Conservation (phyloP, 2,797 vertebrate species). For the Sebastes variabilis region DNA sequence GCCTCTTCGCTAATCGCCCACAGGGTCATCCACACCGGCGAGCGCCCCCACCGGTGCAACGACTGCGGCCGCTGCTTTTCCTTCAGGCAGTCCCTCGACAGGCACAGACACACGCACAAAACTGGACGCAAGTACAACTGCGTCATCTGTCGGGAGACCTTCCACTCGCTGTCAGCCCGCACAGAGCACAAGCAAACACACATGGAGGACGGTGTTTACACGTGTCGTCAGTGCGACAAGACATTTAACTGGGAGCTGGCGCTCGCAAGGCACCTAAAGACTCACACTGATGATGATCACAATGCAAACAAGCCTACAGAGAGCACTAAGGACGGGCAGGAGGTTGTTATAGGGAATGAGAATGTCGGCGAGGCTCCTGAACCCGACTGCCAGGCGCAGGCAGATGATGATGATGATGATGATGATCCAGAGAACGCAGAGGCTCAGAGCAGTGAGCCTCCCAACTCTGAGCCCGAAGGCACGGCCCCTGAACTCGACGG, state of each 20-base stretch:
- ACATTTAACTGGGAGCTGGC: conserved; percentile 66
- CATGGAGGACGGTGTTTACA: conserved; percentile 8
- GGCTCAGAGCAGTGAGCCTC: not conserved
- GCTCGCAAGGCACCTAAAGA: conserved; percentile 65
- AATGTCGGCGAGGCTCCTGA: not conserved
- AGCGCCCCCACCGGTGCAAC: conserved; percentile 77
- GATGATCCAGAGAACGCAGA: not conserved
- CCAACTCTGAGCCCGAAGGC: not conserved
- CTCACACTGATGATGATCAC: conserved; percentile 23
- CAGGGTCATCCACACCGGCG: conserved; percentile 80
- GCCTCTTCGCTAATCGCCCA: conserved; percentile 78
- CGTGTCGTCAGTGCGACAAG: conserved; percentile 51
- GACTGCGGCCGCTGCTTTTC: conserved; percentile 82
- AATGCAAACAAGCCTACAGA: not conserved
- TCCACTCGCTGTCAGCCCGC: conserved; percentile 55
- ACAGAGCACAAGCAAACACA: conserved; percentile 59
- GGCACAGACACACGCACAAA: conserved; percentile 79
- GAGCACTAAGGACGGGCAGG: not conserved
- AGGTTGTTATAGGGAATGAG: not conserved
- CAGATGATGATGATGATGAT: not conserved
- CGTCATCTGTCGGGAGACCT: conserved; percentile 69
- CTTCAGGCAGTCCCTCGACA: conserved; percentile 81
- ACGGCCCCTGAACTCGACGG: not conserved
- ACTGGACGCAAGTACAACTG: conserved; percentile 66
- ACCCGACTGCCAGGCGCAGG: not conserved